Evolutionary conservation across 1,140 invertebrate species (phyloP).

Genomic region (Euwallacea fornicatus): DNA sequence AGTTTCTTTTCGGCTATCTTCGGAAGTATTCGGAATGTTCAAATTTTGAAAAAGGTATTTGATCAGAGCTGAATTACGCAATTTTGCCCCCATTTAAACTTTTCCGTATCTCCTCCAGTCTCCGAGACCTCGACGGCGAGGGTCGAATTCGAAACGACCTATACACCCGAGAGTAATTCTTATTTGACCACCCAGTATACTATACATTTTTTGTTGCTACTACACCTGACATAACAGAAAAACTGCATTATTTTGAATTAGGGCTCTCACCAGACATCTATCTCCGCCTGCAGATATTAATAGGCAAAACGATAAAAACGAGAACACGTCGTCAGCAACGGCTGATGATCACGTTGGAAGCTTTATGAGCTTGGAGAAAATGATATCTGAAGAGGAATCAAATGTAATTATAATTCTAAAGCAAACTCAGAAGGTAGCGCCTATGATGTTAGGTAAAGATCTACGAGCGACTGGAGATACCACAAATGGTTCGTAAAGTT

Average conservation of each 20-base stretch:
- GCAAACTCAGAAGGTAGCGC: conserved; percentile 51
- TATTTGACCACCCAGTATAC: no score
- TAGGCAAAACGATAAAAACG: conserved; percentile 47
- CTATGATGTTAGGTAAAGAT: conserved; percentile 53
- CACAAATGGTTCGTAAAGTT: conserved; percentile 27
- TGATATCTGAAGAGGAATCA: conserved; percentile 55
- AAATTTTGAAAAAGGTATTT: no score
- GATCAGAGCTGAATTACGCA: no score
- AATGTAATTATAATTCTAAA: conserved; percentile 53
- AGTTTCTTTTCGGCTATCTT: no score
- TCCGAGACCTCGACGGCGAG: no score
- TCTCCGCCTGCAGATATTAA: conserved; percentile 47
- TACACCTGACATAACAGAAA: no score
- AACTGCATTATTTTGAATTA: conserved; percentile 27
- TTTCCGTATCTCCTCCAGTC: no score
- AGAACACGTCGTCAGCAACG: conserved; percentile 36
- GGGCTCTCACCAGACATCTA: conserved; percentile 52
- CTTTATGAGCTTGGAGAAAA: conserved; percentile 54
- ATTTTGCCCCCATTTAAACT: no score
- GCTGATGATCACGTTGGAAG: conserved; percentile 39
- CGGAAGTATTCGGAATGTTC: no score
- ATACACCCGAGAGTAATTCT: no score
- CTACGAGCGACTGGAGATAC: conserved; percentile 5
- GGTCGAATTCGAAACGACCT: no score
- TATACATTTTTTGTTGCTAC: no score